A percentile compares a stretch with the other conserved stretches of the same genome.
Conservation (phyloP, 2,797 vertebrate genomes). For the Poecilia picta region DNA sequence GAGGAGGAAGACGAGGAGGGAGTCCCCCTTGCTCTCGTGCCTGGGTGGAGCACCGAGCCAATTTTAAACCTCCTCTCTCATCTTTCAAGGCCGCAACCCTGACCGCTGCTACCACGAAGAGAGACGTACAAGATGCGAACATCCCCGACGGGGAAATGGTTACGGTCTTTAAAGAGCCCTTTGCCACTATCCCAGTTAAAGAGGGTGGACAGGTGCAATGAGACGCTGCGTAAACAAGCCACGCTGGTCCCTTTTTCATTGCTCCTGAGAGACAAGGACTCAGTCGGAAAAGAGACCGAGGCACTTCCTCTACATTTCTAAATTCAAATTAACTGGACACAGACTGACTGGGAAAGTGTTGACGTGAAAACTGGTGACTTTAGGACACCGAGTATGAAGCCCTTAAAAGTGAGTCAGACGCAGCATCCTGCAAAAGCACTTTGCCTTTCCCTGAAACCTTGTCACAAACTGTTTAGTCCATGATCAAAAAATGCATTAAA, state of each 20-base stretch:
- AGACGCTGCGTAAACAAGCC: not conserved
- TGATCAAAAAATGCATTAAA: not conserved
- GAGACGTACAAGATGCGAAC: slow-evolving; percentile 6
- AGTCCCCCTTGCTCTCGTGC: slow-evolving; percentile 21
- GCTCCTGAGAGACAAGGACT: not conserved
- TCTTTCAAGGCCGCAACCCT: slow-evolving; percentile 8
- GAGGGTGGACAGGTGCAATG: not conserved
- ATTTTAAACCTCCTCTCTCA: slow-evolving; percentile 41
- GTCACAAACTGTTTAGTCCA: not conserved
- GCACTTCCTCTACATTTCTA: not conserved
- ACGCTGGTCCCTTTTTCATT: not conserved
- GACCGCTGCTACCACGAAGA: slow-evolving; percentile 37
- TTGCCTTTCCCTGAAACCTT: not conserved
- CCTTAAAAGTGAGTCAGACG: not conserved
- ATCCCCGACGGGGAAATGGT: not conserved
- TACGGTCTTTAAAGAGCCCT: not conserved
- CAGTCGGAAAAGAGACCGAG: not conserved
- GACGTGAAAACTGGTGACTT: not conserved
- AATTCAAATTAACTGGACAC: not conserved
- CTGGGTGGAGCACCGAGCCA: slow-evolving; percentile 56
- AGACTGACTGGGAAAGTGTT: not conserved
- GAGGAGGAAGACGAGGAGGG: slow-evolving; percentile 1
- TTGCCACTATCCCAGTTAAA: not conserved
- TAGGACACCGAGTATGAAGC: not conserved
- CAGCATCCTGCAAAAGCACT: not conserved